Evolutionary conservation across 2,888 invertebrate species (phyloP), one percentile per base, ranked within the genome.

Genomic region (Meteorus colon): DNA sequence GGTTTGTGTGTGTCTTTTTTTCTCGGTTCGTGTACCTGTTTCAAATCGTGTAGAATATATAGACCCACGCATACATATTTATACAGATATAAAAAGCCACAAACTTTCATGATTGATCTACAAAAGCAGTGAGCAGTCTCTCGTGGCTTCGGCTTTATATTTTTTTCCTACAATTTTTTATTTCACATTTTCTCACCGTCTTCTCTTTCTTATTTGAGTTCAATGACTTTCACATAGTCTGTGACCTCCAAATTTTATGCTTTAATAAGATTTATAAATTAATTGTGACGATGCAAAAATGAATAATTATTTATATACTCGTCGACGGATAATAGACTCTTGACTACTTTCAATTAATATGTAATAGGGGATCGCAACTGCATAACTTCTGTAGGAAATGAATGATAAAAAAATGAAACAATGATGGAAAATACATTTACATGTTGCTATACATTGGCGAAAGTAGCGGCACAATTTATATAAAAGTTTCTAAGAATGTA

Each of bases 301-400:
- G 19, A 55, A 55, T 55, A 55, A 55, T 55, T 19, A 55, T 41
- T 8, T 12, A 41, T 55, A 19, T 19, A 55, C 55, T 55, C 3
- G n/a, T 55, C 19, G 8, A 24, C 24, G 55, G 55, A 24, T 19
- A 55, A 19, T 55, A 24, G 24, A 4, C 19, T 41, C 41, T 19
- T 55, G 55, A 19, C 19, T 55, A 55, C 19, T 19, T 55, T 19
- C 55, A 55, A n/a, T 55, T 55, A 55, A 55, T 55, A 55, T 55
- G 55, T 55, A 55, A 55, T 55, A 24, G 55, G 55, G 55, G n/a
- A 6, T 19, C n/a, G 19, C 4, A 5, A 19, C 19, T 19, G 19
- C 55, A 55, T 19, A 19, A 55, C 19, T 55, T 19, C 6, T 55
- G 55, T 55, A 55, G 55, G 55, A 55, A 55, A 55, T 55, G 55